phyloP scores from a whole-genome alignment of 1,140 invertebrate species.

The Ylistrum balloti region DNA sequence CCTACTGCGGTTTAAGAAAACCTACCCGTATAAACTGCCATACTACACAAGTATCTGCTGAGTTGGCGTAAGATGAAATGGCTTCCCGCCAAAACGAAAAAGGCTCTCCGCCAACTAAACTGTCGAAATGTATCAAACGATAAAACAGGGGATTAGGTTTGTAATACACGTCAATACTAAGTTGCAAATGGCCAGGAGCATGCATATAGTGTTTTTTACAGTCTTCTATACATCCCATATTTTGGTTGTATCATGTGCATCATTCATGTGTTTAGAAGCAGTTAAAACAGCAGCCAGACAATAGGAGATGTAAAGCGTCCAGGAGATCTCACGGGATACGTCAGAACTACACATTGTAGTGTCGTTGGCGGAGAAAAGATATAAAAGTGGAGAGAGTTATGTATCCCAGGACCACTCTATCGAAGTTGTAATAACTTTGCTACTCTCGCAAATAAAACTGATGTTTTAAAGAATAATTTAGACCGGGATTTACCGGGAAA shows the following conservation, averaged over 20 bases:
- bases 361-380: not conserved
- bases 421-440: not conserved
- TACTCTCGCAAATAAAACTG: not conserved
- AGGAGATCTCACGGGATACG: not conserved
- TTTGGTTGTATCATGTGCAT: conserved; percentile 31
- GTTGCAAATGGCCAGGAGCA: not conserved
- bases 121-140: conserved; percentile 38
- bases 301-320: conserved; percentile 24
- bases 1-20: not conserved
- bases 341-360: conserved; percentile 28
- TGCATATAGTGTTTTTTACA: conserved; percentile 32
- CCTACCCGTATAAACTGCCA: not conserved
- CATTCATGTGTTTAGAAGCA: conserved; percentile 22
- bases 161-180: not conserved
- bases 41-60: not conserved
- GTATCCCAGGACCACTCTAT: not conserved
- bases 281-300: conserved; percentile 23
- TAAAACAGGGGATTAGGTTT: not conserved
- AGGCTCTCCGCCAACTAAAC: not conserved
- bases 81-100: not conserved
- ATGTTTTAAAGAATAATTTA: conserved; percentile 1
- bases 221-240: not conserved
- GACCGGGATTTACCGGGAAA: not conserved
- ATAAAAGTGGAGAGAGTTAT: not conserved
- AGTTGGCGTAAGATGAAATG: not conserved